Percentiles rank a stretch among this genome's conserved stretches.
phyloP scores from a whole-genome alignment of 1,140 invertebrate genomes.

The Lepidurus arcticus region DNA sequence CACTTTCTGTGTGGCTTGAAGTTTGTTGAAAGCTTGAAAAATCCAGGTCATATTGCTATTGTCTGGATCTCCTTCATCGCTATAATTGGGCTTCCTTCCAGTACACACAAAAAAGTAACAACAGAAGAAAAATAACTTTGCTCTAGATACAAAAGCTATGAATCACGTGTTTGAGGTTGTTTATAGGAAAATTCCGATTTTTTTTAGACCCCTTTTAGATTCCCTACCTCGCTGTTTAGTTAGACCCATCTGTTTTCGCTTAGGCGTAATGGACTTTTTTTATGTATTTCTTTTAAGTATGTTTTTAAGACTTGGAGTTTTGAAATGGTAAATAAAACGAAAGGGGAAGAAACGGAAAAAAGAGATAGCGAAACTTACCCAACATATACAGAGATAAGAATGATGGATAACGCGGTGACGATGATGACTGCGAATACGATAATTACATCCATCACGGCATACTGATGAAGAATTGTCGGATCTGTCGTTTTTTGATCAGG shows the following conservation, averaged over 20 bases:
- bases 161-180: not conserved
- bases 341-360: not conserved
- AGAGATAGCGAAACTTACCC: slow-evolving; percentile 27
- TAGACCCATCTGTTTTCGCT: not conserved
- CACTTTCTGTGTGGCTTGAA: not conserved
- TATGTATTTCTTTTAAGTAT: not conserved
- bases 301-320: no score
- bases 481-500: slow-evolving; percentile 20
- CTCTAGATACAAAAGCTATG: not conserved
- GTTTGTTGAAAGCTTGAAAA: not conserved
- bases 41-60: not conserved
- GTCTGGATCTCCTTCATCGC: not conserved
- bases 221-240: not conserved
- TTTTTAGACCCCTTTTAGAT: no score
- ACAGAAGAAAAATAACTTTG: not conserved
- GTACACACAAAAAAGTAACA: not conserved
- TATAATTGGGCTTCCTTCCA: not conserved
- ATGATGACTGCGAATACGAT: slow-evolving; percentile 32
- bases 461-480: slow-evolving; percentile 10
- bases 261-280: not conserved
- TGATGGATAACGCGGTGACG: slow-evolving; percentile 32
- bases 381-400: slow-evolving; percentile 32
- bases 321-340: no score
- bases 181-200: not conserved
- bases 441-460: slow-evolving; percentile 25